Conservation (phyloP, 2,113 vertebrate species). For the Psittacula cyanocephala region DNA sequence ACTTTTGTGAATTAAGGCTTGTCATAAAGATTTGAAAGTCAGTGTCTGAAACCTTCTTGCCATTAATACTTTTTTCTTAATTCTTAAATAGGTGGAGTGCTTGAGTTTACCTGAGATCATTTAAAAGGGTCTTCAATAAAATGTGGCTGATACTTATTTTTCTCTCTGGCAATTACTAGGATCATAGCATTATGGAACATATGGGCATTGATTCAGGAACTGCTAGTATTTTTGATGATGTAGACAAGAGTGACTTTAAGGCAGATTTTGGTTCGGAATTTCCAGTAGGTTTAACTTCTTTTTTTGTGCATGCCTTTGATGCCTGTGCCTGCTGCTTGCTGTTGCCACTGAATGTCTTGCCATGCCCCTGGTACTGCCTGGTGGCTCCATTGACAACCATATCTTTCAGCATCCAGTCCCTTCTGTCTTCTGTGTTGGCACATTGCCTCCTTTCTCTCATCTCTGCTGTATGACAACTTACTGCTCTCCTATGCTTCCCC, state of each 20-base stretch:
- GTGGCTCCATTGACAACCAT: neutral
- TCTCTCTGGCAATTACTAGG: slow-evolving; percentile 63
- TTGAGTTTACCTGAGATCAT: neutral
- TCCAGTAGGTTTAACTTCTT: slow-evolving; percentile 75
- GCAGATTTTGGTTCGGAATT: slow-evolving; percentile 80
- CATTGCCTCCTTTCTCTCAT: neutral
- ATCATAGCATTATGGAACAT: slow-evolving; percentile 70
- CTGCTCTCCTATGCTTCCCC: neutral
- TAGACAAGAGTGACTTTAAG: slow-evolving; percentile 81
- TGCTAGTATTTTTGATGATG: slow-evolving; percentile 75
- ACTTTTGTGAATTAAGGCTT: neutral
- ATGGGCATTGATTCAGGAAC: slow-evolving; percentile 75
- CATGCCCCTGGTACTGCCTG: neutral
- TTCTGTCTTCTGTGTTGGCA: neutral
- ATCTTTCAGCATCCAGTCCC: neutral
- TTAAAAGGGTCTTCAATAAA: neutral
- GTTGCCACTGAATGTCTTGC: neutral
- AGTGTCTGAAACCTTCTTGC: neutral
- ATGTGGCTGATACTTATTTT: slow-evolving; percentile 25
- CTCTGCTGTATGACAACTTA: neutral
- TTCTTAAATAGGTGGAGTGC: neutral
- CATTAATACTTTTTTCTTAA: neutral
- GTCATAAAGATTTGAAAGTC: neutral
- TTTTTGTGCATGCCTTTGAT: slow-evolving; percentile 19
- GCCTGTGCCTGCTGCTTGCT: neutral